Percentiles rank a stretch among this genome's conserved stretches.
Evolutionary conservation across 1,140 invertebrate genomes (phyloP).

Genomic region (Zaprionus ghesquierei): DNA sequence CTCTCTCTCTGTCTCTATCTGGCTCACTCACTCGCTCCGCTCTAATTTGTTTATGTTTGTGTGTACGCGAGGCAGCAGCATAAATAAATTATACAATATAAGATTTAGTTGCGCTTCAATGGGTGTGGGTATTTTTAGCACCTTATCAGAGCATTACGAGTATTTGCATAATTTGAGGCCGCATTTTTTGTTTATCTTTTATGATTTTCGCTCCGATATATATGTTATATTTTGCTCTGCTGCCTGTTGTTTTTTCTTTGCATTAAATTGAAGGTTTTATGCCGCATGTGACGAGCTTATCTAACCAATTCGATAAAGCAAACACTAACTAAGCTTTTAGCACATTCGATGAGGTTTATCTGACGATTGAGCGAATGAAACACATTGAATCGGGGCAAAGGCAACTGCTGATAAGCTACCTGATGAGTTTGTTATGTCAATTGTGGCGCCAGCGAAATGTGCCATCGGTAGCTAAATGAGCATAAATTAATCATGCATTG

Average conservation of each 20-base stretch:
- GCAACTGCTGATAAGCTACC: conserved; percentile 14
- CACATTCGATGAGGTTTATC: conserved; percentile 22
- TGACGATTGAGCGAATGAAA: not conserved
- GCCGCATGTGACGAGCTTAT: conserved; percentile 34
- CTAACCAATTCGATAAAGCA: conserved; percentile 32
- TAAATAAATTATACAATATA: conserved; percentile 22
- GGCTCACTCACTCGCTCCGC: not conserved
- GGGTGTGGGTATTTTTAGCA: conserved; percentile 43
- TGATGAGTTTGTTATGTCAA: not conserved
- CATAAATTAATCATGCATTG: not conserved
- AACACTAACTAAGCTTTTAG: conserved; percentile 33
- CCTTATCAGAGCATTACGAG: conserved; percentile 55
- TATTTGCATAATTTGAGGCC: conserved; percentile 56
- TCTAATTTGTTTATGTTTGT: conserved; percentile 44
- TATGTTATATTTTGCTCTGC: not conserved
- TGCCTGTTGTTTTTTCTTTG: not conserved
- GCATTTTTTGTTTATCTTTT: conserved; percentile 3
- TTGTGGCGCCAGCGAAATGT: too few species aligned
- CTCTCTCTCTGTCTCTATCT: not conserved
- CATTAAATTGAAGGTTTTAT: conserved; percentile 11
- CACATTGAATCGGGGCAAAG: not conserved
- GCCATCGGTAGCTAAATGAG: not conserved
- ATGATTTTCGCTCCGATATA: too few species aligned
- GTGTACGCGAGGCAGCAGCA: conserved; percentile 17
- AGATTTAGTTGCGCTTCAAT: conserved; percentile 21